phyloP scores from a whole-genome alignment of 2,888 invertebrate genomes.

The Gnatocerus cornutus region DNA sequence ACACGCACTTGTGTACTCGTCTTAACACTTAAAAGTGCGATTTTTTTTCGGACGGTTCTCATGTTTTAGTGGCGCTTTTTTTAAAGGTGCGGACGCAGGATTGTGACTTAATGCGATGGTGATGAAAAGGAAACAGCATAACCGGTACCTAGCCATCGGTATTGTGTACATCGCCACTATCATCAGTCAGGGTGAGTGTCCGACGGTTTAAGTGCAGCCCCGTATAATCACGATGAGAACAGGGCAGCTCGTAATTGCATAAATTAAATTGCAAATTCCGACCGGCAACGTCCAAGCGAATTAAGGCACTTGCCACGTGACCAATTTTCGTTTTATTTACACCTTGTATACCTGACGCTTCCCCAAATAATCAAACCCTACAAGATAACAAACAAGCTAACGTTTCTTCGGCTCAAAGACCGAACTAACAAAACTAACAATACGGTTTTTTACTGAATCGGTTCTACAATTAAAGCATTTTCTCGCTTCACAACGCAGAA shows the following conservation, averaged over 20 bases:
- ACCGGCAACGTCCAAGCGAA: conserved; percentile 30
- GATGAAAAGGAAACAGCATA: conserved; percentile 65
- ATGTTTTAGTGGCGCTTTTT: conserved; percentile 45
- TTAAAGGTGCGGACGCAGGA: conserved; percentile 16
- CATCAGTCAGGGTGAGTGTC: conserved; percentile 75
- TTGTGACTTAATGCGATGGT: conserved; percentile 51
- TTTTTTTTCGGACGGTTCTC: conserved; percentile 14
- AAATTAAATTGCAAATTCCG: conserved; percentile 49
- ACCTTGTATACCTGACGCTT: conserved; percentile 13
- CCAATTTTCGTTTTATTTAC: conserved; percentile 37
- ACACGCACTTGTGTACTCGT: conserved; percentile 36
- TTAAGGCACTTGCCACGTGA: conserved; percentile 45
- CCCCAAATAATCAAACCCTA: not conserved
- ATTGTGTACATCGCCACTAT: conserved; percentile 77
- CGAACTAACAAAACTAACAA: too few relatives aligned
- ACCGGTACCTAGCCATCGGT: conserved; percentile 74
- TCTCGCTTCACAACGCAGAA: too few relatives aligned
- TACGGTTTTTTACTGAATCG: too few relatives aligned
- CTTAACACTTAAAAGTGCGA: conserved; percentile 17
- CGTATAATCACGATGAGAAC: conserved; percentile 63
- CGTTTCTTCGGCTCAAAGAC: too few relatives aligned
- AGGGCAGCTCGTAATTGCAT: conserved; percentile 58
- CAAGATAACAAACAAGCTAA: not conserved
- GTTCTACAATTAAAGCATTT: too few relatives aligned
- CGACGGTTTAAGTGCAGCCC: conserved; percentile 58